These are phyloP conservation scores for Xanthostigma xanthostigma DNA, from an alignment of 2,888 invertebrate species.

Conservation along the genomic window DNA sequence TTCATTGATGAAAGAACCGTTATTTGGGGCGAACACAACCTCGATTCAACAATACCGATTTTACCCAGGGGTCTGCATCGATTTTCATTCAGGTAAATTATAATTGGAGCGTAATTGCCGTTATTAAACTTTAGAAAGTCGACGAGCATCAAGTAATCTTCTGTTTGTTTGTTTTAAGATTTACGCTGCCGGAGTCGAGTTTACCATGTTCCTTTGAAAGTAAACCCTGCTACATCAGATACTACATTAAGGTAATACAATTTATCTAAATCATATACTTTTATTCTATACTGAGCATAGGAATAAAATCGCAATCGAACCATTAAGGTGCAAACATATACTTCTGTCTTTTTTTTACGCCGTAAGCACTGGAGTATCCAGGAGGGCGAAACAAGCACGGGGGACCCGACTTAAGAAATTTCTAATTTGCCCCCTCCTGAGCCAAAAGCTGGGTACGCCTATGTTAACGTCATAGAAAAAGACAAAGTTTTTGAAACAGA, in stretches of 20 bases:
- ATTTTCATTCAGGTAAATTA: conserved; percentile 38
- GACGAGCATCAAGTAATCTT: not conserved
- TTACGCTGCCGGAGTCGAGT: conserved; percentile 55
- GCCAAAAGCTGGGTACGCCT: too few relatives aligned
- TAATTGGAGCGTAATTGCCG: not conserved
- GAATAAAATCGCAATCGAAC: too few relatives aligned
- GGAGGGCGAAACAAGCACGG: too few relatives aligned
- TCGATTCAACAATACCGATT: conserved; percentile 46
- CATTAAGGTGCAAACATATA: too few relatives aligned
- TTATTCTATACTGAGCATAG: too few relatives aligned
- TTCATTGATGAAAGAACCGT: conserved; percentile 56
- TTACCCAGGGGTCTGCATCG: conserved; percentile 54
- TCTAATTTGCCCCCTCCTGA: too few relatives aligned
- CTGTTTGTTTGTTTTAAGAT: conserved; percentile 22
- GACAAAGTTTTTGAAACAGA: too few relatives aligned
- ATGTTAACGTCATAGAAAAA: too few relatives aligned
- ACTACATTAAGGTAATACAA: conserved; percentile 46
- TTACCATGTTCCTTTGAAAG: conserved; percentile 67
- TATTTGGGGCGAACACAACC: conserved; percentile 57
- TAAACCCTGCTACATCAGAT: conserved; percentile 54
- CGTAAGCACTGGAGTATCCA: too few relatives aligned
- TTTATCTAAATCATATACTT: too few relatives aligned
- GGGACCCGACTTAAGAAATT: too few relatives aligned
- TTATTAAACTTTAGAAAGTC: not conserved
- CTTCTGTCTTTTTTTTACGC: too few relatives aligned